Evolutionary conservation across 2,113 vertebrate species (phyloP).

Genomic region (Callospermophilus lateralis): DNA sequence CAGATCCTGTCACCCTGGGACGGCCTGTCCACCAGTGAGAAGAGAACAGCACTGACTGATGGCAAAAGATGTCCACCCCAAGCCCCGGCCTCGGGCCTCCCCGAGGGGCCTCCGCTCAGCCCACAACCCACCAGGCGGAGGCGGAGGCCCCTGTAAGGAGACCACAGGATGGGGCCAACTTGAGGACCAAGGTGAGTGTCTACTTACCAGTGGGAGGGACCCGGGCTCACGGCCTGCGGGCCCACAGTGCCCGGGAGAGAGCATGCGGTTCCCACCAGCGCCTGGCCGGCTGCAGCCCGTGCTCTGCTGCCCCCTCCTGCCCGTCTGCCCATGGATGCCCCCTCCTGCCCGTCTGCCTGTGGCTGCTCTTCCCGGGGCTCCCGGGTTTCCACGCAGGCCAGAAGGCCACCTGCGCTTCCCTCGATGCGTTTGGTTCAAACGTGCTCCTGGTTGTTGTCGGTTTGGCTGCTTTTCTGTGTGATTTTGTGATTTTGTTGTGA

Average conservation of each 20-base stretch:
- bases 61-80: fast-evolving
- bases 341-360: too few species aligned
- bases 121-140: fast-evolving
- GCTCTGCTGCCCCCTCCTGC: too few species aligned
- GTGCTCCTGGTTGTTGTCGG: neutral
- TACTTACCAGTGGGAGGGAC: neutral
- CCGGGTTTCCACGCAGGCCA: neutral
- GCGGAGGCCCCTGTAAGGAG: too few species aligned
- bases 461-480: too few species aligned
- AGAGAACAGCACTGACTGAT: fast-evolving
- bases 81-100: fast-evolving
- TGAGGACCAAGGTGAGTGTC: neutral
- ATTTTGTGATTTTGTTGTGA: too few species aligned
- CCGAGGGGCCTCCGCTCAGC: fast-evolving
- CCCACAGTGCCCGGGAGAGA: too few species aligned
- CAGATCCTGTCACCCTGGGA: fast-evolving
- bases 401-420: fast-evolving
- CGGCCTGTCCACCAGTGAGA: fast-evolving
- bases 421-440: fast-evolving
- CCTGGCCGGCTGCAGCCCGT: neutral
- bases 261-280: neutral
- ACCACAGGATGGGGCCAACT: neutral
- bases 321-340: too few species aligned
- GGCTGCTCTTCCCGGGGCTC: too few species aligned
- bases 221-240: neutral